Evolutionary conservation across 2,797 vertebrate genomes (phyloP).

Genomic region (Echiichthys vipera): DNA sequence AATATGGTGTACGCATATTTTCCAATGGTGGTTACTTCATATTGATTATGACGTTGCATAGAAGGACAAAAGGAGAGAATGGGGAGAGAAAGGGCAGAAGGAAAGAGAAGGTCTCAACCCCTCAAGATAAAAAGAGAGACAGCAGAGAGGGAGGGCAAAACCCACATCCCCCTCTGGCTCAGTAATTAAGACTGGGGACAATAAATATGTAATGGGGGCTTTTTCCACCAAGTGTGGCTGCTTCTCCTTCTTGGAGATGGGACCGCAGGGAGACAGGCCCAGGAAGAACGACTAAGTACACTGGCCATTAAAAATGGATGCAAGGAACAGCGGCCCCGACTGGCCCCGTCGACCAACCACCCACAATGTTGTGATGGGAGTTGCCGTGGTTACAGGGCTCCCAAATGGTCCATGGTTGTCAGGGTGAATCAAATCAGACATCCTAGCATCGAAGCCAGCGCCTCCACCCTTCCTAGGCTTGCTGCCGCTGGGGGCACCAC

Average conservation of each 20-base stretch:
- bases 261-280: conserved; percentile 69
- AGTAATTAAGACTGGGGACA: conserved; percentile 80
- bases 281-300: conserved; percentile 81
- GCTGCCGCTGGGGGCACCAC: conserved; percentile 63
- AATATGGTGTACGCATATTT: conserved; percentile 27
- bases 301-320: conserved; percentile 83
- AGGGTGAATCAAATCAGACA: conserved; percentile 81
- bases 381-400: conserved; percentile 80
- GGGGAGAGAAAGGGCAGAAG: conserved; percentile 19
- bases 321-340: conserved; percentile 66
- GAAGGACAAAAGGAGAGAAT: conserved; percentile 9
- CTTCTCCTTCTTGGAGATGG: conserved; percentile 72
- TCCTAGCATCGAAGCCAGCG: conserved; percentile 43
- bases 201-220: conserved; percentile 83
- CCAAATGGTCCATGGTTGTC: conserved; percentile 81
- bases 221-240: conserved; percentile 74
- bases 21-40: conserved; percentile 46
- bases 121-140: conserved; percentile 36
- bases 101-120: conserved; percentile 35
- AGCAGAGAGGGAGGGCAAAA: conserved; percentile 42
- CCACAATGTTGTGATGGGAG: conserved; percentile 79
- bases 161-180: conserved; percentile 70
- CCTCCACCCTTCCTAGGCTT: conserved; percentile 47
- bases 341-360: conserved; percentile 69
- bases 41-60: conserved; percentile 31